Base-by-base conservation (phyloP, 2,797 vertebrate genomes). In the Tauraco hartlaubi region DNA sequence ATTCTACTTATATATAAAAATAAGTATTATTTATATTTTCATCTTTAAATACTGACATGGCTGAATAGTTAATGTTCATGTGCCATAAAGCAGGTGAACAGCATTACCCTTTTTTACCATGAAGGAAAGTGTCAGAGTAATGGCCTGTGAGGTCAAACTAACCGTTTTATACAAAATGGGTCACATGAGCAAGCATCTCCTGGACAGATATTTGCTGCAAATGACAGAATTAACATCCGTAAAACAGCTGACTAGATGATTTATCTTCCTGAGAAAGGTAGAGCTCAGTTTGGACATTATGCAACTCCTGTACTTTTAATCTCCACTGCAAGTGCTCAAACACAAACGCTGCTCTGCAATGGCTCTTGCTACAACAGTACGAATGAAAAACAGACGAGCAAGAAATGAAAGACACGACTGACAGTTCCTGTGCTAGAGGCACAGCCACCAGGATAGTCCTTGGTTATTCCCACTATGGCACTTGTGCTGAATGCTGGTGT, bases 291-390 rank as follows among this genome's bases (percentile, higher is more conserved):
- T 39, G 33, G 25, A 39, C 22, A 26, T 78, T 15, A 35, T 2
- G 4, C 33, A 76, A 3, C n/a, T 78, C 39, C 26, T 37, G 37
- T 28, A 55, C 15, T 81, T 92, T 58, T 68, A 31, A 26, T 61
- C 33, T 46, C 0, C 0, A 44, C 37, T 16, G 21, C 1, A 1
- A 7, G 13, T 1, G 1, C 2, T 3, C 55, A 67, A 31, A 25
- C 18, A 41, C 33, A 66, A 63, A 63, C 0, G 1, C 14, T 39
- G 67, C 41, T 44, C 66, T 62, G 28, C 0, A 1, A 62, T 22
- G 71, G 74, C 39, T 91, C 63, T 66, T 71, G 51, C 48, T 48
- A 25, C 49, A 35, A 22, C 37, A 77, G 39, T 6, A 5, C 52
- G 56, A 69, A 10, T 20, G 23, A 39, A 56, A 78, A 92, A 69